Base-by-base conservation (phyloP, 2,797 vertebrate species). In the Tolypeutes matacus region DNA sequence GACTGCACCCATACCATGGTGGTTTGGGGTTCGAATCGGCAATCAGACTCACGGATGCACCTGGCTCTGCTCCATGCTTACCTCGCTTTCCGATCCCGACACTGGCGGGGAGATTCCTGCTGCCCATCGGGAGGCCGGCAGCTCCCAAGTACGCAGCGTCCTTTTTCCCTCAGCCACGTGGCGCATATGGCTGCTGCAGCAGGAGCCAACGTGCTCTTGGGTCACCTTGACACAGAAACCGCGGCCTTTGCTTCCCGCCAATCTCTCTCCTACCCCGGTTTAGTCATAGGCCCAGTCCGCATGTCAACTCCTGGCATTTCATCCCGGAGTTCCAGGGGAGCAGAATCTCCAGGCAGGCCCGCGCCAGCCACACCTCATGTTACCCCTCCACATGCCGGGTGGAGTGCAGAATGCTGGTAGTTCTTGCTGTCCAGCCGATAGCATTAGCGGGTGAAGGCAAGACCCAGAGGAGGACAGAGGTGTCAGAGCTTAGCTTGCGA, bases 211-310 rank as follows among this genome's bases (percentile, higher is more conserved):
- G 23, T 72, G 20, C 4, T 70, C 25, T 10, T 18, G 2, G 81
- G 72, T 94, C 81, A 95, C 49, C 49, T 77, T 77, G 81, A 90
- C 42, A 77, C 10, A 25, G 53, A 46, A 67, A 82, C 21, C 31
- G 67, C 42, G 42, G 34, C 31, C 58, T 89, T 84, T 89, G 60
- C 56, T 91, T 92, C 62, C 69, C 56, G 8, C 14, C 31, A 83
- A 42, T n/a, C n/a, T n/a, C n/a, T 39, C 87, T 70, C 86, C 42
- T 29, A 49, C 12, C 9, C 39, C 58, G 12, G 39, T 80, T 53
- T 27, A 86, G 70, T 86, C 31, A 86, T 76, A 89, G 82, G 23
- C 20, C 10, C 31, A 29, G 72, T 17, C n/a, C 77, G 39, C 18
- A 31, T 78, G 56, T 1, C 62, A 60, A 29, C 20, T 64, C 18